A percentile compares a stretch with the other conserved stretches of the same genome.
Evolutionary conservation across 1,140 invertebrate genomes (phyloP).

Genomic region (Diachasma alloeum): DNA sequence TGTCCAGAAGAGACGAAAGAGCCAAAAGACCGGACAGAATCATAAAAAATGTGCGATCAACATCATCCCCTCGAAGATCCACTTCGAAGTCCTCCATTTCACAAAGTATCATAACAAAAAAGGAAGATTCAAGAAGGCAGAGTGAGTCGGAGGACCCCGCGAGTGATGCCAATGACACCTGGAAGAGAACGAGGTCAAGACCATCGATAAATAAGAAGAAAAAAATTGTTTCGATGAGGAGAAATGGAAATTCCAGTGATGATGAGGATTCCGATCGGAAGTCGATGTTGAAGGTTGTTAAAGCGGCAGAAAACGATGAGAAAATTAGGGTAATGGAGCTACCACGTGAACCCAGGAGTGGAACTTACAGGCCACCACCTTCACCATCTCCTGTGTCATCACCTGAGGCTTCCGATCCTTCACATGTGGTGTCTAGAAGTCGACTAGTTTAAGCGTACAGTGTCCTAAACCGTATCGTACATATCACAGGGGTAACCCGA

Average conservation of each 20-base stretch:
- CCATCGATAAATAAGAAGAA: conserved; percentile 46
- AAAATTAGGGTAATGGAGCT: conserved; percentile 41
- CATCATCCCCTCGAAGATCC: not conserved
- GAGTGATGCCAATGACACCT: conserved; percentile 15
- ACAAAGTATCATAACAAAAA: conserved; percentile 17
- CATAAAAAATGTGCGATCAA: conserved; percentile 13
- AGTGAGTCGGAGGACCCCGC: conserved; percentile 33
- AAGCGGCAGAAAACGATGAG: conserved; percentile 18
- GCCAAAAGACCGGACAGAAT: conserved; percentile 43
- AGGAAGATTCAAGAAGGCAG: not conserved
- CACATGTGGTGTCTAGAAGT: not conserved
- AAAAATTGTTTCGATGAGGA: conserved; percentile 18
- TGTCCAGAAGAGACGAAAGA: conserved; percentile 39
- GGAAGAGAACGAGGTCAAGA: conserved; percentile 37
- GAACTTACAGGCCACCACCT: conserved; percentile 23
- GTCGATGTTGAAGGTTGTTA: not conserved
- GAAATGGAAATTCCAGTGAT: conserved; percentile 51
- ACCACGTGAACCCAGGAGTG: conserved; percentile 46
- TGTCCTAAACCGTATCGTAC: no score
- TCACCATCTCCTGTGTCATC: not conserved
- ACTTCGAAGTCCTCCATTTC: not conserved
- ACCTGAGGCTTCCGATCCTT: not conserved
- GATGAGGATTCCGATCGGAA: conserved; percentile 59
- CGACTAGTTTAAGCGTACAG: not conserved
- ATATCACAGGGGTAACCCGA: no score